phyloP scores from a whole-genome alignment of 2,888 invertebrate species.

The Drymonia ruficornis region DNA sequence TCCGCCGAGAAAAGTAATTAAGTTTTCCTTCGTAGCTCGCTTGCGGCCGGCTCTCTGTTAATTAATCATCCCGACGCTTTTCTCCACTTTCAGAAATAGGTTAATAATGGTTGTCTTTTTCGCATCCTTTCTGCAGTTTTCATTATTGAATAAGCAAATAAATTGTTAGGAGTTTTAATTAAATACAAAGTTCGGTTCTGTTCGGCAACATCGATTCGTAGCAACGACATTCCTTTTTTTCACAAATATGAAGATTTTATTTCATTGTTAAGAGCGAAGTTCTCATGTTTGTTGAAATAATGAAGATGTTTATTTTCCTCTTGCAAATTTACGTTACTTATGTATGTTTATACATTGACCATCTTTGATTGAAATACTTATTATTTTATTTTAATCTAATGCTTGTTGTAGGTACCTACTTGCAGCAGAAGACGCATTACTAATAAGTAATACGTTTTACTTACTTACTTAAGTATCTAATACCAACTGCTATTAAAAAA shows the following conservation, averaged over 20 bases:
- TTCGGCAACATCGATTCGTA: constrained; percentile 18
- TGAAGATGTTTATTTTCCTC: neutral
- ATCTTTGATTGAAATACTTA: too few species aligned
- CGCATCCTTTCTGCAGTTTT: constrained; percentile 61
- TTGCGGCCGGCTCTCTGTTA: constrained; percentile 68
- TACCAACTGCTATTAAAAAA: too few species aligned
- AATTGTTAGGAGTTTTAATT: constrained; percentile 49
- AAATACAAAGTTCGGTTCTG: constrained; percentile 50
- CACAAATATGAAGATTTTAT: neutral
- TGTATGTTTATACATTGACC: too few species aligned
- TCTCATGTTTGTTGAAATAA: neutral
- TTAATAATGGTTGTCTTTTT: constrained; percentile 72
- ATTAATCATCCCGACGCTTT: constrained; percentile 75
- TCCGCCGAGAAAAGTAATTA: constrained; percentile 76
- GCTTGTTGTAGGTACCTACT: too few species aligned
- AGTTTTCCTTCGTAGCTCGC: constrained; percentile 68
- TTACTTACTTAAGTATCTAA: too few species aligned
- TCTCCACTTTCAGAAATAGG: constrained; percentile 68
- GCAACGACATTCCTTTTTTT: neutral
- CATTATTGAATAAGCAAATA: constrained; percentile 71
- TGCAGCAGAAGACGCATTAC: too few species aligned
- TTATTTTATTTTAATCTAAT: too few species aligned
- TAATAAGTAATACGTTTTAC: too few species aligned
- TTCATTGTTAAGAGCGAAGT: neutral
- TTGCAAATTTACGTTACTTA: neutral